These are phyloP conservation scores for Lithobius niger DNA, from an alignment of 1,140 invertebrate species.

Conservation along the genomic window DNA sequence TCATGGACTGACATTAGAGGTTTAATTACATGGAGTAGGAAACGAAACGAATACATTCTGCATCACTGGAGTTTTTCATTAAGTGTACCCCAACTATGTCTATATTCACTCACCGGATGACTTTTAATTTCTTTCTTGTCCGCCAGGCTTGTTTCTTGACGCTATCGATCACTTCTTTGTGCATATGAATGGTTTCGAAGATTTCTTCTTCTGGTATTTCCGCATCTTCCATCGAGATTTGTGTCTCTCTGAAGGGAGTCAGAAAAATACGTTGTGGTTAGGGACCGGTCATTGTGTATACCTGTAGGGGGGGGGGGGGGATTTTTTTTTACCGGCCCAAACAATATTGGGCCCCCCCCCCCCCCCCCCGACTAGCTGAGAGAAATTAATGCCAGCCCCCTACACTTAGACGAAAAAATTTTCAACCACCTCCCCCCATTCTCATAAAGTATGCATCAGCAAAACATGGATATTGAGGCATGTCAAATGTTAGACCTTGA, in stretches of 20 bases:
- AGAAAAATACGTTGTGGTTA: not conserved
- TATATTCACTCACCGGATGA: constrained; percentile 48
- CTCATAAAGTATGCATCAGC: too few species aligned
- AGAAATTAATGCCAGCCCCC: too few species aligned
- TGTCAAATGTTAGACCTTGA: too few species aligned
- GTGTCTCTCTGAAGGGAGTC: constrained; percentile 15
- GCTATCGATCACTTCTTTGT: constrained; percentile 81
- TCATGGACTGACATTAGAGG: too few species aligned
- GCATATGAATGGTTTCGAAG: constrained; percentile 76
- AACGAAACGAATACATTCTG: not conserved
- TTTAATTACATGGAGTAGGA: not conserved
- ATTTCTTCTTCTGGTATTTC: constrained; percentile 55
- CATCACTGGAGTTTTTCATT: too few species aligned
- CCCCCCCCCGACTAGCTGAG: too few species aligned
- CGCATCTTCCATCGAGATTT: constrained; percentile 19
- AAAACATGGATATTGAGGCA: too few species aligned
- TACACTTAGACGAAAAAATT: too few species aligned
- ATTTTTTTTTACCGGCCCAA: too few species aligned
- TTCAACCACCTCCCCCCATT: too few species aligned
- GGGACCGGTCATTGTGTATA: too few species aligned
- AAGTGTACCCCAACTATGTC: too few species aligned
- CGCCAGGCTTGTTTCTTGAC: constrained; percentile 80
- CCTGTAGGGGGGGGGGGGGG: not conserved
- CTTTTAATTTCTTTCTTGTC: constrained; percentile 67
- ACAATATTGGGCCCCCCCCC: constrained; percentile 1